phyloP scores from a whole-genome alignment of 2,113 vertebrate genomes.

The Corvus cornix region DNA sequence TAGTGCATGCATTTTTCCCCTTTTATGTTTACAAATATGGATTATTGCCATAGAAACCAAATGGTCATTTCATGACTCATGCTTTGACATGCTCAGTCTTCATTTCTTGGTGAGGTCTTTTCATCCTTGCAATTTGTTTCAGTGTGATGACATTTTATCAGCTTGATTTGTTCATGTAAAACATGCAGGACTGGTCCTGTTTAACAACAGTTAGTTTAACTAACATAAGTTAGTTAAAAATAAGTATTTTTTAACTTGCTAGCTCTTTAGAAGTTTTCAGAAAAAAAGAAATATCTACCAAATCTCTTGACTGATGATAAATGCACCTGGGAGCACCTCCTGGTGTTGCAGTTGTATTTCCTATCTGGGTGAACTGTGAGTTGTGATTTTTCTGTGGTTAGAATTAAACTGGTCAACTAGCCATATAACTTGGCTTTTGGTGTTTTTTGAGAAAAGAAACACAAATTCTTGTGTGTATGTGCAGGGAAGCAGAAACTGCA shows the following conservation, averaged over 20 bases:
- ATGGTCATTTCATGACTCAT: not conserved
- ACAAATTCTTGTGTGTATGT: not conserved
- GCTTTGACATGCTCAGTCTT: not conserved
- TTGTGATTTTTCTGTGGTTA: not conserved
- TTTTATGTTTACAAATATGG: not conserved
- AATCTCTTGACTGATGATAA: not conserved
- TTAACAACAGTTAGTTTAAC: not conserved
- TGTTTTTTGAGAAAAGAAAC: not conserved
- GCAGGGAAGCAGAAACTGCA: not conserved
- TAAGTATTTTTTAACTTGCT: not conserved
- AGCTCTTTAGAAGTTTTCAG: not conserved
- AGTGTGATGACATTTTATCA: not conserved
- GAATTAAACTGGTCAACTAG: not conserved
- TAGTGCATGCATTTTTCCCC: not conserved
- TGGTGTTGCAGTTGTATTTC: not conserved
- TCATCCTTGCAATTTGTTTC: not conserved
- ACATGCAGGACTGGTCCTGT: not conserved
- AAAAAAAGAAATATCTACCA: not conserved
- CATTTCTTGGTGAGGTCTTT: not conserved
- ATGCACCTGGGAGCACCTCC: not conserved
- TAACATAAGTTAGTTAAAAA: not conserved
- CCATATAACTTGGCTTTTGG: not conserved
- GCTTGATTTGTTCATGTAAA: not conserved
- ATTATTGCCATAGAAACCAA: slow-evolving; percentile 20
- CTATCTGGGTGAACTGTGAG: not conserved